phyloP scores from a whole-genome alignment of 1,140 invertebrate genomes.

The Lepidurus packardi region DNA sequence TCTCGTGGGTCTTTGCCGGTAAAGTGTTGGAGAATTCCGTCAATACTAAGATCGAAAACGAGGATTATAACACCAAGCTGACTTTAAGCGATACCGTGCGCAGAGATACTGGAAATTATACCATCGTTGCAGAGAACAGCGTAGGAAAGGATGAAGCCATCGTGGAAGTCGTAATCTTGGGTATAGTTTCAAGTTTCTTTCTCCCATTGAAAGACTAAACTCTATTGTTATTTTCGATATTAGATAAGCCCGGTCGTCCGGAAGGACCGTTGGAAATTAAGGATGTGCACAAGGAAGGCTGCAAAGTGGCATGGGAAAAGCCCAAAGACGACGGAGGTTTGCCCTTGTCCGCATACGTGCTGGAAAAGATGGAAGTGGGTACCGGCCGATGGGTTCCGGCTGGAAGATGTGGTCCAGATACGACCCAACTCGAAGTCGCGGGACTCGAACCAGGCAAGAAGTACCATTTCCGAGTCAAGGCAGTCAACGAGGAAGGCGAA shows the following conservation, averaged over 20 bases:
- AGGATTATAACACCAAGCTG: conserved; percentile 87
- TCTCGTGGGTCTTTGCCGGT: conserved; percentile 77
- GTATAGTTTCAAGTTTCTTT: conserved; percentile 46
- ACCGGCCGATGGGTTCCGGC: conserved; percentile 83
- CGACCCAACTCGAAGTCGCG: conserved; percentile 76
- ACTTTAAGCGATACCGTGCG: conserved; percentile 71
- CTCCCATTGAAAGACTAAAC: neutral
- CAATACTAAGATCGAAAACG: conserved; percentile 73
- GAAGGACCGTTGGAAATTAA: conserved; percentile 88
- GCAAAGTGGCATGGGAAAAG: conserved; percentile 91
- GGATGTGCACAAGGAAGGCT: conserved; percentile 90
- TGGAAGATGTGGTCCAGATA: conserved; percentile 70
- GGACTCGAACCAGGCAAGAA: conserved; percentile 86
- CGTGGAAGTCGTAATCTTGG: conserved; percentile 86
- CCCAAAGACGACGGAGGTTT: conserved; percentile 92
- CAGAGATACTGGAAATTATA: conserved; percentile 83
- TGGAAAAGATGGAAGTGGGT: conserved; percentile 87
- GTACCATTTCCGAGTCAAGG: conserved; percentile 91
- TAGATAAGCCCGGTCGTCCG: conserved; percentile 76
- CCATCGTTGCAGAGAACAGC: conserved; percentile 81
- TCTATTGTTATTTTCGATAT: conserved; percentile 52
- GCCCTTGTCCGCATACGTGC: conserved; percentile 78
- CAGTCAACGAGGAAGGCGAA: conserved; percentile 92
- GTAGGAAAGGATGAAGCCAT: conserved; percentile 90
- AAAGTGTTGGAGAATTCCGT: conserved; percentile 57